Percentiles rank a stretch among this genome's conserved stretches.
Conservation (phyloP, 2,113 vertebrate species). For the Crotalus helleri region DNA sequence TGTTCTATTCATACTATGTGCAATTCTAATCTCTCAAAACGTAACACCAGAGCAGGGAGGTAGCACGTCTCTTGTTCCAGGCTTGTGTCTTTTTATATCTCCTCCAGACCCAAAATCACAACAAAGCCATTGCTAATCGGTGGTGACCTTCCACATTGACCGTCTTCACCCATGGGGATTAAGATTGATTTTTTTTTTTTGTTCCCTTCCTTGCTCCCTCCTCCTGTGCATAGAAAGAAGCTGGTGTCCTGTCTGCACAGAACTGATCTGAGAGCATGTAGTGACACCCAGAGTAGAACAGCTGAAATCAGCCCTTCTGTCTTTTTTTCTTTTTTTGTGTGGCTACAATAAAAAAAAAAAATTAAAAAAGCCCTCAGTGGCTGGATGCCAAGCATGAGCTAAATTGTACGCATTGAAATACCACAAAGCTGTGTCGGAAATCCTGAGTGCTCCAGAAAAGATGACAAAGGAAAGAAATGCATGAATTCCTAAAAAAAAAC, state of each 20-base stretch:
- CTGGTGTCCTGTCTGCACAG: background rate
- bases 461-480: background rate
- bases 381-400: background rate
- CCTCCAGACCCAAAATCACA: conserved; percentile 20
- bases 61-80: conserved; percentile 8
- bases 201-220: background rate
- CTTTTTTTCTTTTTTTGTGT: background rate
- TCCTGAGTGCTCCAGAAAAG: background rate
- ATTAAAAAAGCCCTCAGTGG: background rate
- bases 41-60: fast-evolving
- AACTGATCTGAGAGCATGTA: conserved; percentile 28
- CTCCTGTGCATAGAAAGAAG: conserved; percentile 5
- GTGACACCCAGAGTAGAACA: conserved; percentile 28
- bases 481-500: background rate
- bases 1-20: background rate
- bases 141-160: conserved; percentile 11
- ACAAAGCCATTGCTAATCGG: background rate
- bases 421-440: fast-evolving
- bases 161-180: conserved; percentile 8
- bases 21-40: background rate
- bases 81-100: background rate
- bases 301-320: conserved; percentile 20
- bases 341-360: background rate
- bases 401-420: background rate
- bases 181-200: conserved; percentile 16